Conservation (phyloP, 64 coral and sea anemone species). For the Acropora yongei region DNA sequence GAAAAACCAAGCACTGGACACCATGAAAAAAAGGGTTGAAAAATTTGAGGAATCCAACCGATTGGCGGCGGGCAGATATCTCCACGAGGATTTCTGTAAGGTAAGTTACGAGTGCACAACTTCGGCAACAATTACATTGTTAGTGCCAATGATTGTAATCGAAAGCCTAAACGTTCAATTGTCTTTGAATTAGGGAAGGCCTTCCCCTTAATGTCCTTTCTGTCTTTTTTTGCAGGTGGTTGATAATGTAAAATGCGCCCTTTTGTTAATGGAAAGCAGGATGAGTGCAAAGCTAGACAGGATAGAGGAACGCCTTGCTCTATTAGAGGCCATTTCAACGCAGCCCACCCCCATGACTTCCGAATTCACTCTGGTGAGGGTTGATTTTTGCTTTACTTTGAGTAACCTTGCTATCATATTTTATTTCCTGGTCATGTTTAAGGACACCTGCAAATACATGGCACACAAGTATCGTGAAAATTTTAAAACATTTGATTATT, state of each 20-base stretch:
- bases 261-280: background rate
- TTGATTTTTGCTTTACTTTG: background rate
- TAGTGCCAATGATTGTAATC: background rate
- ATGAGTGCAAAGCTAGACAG: background rate
- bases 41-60: background rate
- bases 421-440: background rate
- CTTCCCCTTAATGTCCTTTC: background rate
- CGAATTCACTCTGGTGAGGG: background rate
- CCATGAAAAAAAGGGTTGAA: background rate
- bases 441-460: background rate
- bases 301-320: background rate
- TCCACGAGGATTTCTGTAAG: background rate
- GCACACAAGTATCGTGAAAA: no score
- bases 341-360: background rate
- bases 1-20: background rate
- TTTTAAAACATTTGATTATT: no score
- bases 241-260: background rate
- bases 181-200: background rate
- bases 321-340: background rate
- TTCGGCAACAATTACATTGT: background rate
- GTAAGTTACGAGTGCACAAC: slow-evolving; percentile 7
- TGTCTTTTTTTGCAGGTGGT: background rate
- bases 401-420: background rate
- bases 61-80: background rate
- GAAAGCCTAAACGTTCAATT: background rate